phyloP scores from a whole-genome alignment of 2,888 invertebrate species.

The Euclidia mi region DNA sequence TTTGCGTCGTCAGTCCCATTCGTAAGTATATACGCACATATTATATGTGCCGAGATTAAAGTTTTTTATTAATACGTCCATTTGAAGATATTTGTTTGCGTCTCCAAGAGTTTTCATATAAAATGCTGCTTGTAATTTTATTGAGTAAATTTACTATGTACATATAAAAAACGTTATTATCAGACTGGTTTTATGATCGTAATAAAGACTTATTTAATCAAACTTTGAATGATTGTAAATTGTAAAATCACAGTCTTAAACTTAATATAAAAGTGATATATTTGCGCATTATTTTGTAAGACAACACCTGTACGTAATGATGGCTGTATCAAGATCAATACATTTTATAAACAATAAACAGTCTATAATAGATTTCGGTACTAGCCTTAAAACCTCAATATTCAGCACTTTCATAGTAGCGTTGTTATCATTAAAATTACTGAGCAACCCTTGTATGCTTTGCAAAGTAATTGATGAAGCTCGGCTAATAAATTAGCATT shows the following conservation, averaged over 20 bases:
- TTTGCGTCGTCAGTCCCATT: conserved; percentile 61
- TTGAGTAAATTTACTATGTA: conserved; percentile 4
- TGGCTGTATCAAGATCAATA: no score
- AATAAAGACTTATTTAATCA: conserved; percentile 7
- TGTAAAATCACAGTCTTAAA: not conserved
- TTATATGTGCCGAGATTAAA: conserved; percentile 34
- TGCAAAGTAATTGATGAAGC: conserved; percentile 20
- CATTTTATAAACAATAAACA: no score
- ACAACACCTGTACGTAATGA: no score
- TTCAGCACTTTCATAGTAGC: no score
- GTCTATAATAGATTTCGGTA: no score
- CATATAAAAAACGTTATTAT: not conserved
- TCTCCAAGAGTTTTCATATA: conserved; percentile 6
- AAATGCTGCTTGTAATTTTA: conserved; percentile 2
- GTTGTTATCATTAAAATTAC: no score
- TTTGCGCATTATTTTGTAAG: no score
- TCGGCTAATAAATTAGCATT: conserved; percentile 28
- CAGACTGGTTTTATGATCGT: not conserved
- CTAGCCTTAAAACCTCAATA: no score
- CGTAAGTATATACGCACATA: conserved; percentile 38
- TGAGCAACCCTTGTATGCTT: no score
- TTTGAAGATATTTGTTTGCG: conserved; percentile 16
- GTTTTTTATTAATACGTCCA: conserved; percentile 42
- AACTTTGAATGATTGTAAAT: conserved; percentile 1
- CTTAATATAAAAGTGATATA: no score